These are phyloP conservation scores for Opisthocomus hoazin DNA, from an alignment of 2,113 vertebrate species.

Conservation along the genomic window DNA sequence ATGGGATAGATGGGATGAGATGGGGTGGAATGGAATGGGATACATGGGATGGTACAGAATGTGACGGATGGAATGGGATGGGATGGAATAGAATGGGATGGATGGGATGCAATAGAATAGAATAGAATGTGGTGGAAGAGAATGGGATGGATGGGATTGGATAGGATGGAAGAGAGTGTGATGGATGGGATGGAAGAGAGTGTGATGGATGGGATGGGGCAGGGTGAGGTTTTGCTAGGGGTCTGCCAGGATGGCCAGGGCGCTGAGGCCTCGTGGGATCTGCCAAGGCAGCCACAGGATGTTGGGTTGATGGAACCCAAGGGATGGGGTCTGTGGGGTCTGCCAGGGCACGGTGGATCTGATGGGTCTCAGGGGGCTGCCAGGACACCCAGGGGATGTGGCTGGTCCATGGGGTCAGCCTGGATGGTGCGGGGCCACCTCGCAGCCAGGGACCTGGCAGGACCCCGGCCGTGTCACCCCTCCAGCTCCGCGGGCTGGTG, in stretches of 20 bases:
- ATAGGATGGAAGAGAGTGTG: no score
- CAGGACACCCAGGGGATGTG: background rate
- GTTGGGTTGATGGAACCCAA: background rate
- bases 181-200: no score
- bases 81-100: no score
- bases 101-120: background rate
- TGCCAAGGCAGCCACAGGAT: background rate
- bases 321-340: background rate
- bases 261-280: background rate
- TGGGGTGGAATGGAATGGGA: background rate
- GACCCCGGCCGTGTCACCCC: background rate
- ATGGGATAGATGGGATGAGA: no score
- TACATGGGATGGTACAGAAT: no score
- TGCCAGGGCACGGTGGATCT: background rate
- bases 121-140: no score
- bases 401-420: background rate
- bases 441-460: background rate
- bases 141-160: no score
- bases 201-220: no score
- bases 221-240: background rate
- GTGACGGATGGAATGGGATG: no score
- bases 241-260: background rate
- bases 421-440: rapidly evolving
- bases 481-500: background rate
- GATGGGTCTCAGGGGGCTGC: background rate